phyloP scores from a whole-genome alignment of 1,140 invertebrate species.

The Dinoponera quadriceps region DNA sequence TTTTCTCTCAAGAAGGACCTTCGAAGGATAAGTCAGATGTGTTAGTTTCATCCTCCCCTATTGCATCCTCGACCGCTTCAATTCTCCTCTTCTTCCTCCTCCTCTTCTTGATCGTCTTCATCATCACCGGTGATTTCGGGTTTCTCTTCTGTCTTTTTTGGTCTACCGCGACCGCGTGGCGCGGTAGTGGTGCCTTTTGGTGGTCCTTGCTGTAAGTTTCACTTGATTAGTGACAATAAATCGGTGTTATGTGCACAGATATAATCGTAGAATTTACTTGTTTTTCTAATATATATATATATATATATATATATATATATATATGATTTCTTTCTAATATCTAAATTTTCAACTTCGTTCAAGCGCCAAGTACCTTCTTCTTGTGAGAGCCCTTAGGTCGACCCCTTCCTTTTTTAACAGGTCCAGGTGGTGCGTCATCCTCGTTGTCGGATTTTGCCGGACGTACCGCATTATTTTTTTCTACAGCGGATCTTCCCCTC shows the following conservation, averaged over 20 bases:
- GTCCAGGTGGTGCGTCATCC: slow-evolving; percentile 83
- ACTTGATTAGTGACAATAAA: slow-evolving; percentile 1
- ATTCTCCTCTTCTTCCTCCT: slow-evolving; percentile 84
- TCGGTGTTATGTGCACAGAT: neutral
- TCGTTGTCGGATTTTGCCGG: slow-evolving; percentile 83
- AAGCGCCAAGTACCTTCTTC: slow-evolving; percentile 80
- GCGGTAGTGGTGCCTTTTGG: slow-evolving; percentile 77
- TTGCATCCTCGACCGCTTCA: slow-evolving; percentile 67
- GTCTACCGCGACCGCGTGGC: slow-evolving; percentile 84
- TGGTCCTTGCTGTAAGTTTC: slow-evolving; percentile 73
- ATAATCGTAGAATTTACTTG: neutral
- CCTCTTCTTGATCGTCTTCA: slow-evolving; percentile 85
- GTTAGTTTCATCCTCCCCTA: slow-evolving; percentile 58
- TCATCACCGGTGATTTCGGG: slow-evolving; percentile 85
- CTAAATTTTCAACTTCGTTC: neutral
- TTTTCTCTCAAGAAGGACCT: slow-evolving; percentile 41
- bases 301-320: too few species aligned
- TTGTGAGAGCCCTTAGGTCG: slow-evolving; percentile 85
- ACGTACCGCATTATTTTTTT: slow-evolving; percentile 82
- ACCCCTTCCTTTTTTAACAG: slow-evolving; percentile 85
- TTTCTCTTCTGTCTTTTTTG: slow-evolving; percentile 85
- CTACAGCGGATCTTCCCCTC: slow-evolving; percentile 80
- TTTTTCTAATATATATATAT: neutral
- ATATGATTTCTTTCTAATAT: too few species aligned
- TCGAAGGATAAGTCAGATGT: slow-evolving; percentile 65